Conservation (phyloP, 2,797 vertebrate species). For the Sebastes elongatus region DNA sequence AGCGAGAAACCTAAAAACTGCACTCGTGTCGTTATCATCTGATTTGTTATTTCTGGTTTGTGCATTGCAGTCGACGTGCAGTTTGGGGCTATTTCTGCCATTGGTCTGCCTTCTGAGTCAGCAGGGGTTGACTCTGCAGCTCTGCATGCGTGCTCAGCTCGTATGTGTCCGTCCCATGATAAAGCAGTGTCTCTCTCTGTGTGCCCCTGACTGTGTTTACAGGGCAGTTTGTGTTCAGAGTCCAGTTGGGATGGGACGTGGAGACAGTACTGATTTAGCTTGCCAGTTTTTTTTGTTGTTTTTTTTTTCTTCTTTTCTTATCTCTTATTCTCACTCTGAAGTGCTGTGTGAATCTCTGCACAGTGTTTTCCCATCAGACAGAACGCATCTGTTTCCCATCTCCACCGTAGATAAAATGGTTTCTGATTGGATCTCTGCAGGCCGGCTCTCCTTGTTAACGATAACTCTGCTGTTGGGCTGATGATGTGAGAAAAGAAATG, state of each 20-base stretch:
- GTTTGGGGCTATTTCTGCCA: constrained; percentile 1
- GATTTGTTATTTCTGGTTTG: not conserved
- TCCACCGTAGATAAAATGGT: constrained; percentile 15
- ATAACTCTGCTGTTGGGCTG: not conserved
- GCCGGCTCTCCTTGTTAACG: constrained; percentile 9
- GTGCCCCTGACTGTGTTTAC: constrained; percentile 47
- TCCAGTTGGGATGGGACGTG: constrained; percentile 31
- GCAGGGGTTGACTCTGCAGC: constrained; percentile 20
- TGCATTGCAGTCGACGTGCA: constrained; percentile 17
- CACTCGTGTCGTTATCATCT: not conserved
- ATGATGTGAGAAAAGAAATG: constrained; percentile 10
- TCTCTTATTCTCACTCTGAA: constrained; percentile 4
- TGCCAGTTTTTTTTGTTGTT: not conserved
- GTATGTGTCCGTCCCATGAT: constrained; percentile 28
- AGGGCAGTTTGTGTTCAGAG: constrained; percentile 47
- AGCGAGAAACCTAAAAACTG: not conserved
- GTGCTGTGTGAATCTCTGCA: constrained; percentile 18
- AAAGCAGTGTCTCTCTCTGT: constrained; percentile 8
- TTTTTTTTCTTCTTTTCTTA: not conserved
- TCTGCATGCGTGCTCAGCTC: constrained; percentile 12
- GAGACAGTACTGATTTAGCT: constrained; percentile 19
- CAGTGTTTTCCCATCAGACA: constrained; percentile 28
- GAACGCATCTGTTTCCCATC: constrained; percentile 30
- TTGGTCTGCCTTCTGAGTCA: constrained; percentile 35
- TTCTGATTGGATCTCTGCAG: constrained; percentile 22